phyloP scores from a whole-genome alignment of 2,888 invertebrate genomes.

The Toxonevra muliebris region DNA sequence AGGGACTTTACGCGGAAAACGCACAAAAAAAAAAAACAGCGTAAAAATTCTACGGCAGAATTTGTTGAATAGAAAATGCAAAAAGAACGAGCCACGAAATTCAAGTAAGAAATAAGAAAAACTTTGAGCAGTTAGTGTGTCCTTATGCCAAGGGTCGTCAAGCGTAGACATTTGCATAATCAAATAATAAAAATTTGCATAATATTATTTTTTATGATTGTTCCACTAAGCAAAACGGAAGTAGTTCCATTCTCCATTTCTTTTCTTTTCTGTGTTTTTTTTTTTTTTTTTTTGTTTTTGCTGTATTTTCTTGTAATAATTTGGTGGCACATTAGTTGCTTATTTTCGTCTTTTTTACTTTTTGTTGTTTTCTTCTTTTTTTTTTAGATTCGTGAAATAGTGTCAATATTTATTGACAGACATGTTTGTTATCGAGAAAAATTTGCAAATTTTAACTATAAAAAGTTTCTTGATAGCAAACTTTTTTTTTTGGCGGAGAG shows the following conservation, averaged over 20 bases:
- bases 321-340: not conserved
- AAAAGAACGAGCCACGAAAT: conserved; percentile 11
- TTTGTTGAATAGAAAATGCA: too few species aligned
- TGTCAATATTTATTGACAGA: conserved; percentile 48
- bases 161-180: conserved; percentile 64
- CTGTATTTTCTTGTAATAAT: not conserved
- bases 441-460: conserved; percentile 57
- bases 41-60: not conserved
- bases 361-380: conserved; percentile 12
- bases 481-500: not conserved
- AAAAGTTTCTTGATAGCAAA: conserved; percentile 30
- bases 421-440: conserved; percentile 54
- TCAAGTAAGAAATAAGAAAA: conserved; percentile 22
- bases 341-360: conserved; percentile 17
- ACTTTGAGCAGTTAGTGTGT: conserved; percentile 42
- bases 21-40: conserved; percentile 13
- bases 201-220: conserved; percentile 58
- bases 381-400: not conserved
- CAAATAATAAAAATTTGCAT: conserved; percentile 65
- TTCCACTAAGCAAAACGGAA: not conserved
- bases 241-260: not conserved
- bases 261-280: conserved; percentile 10
- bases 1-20: conserved; percentile 22
- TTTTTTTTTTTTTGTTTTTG: not conserved
- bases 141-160: conserved; percentile 65